Evolutionary conservation across 2,113 vertebrate genomes (phyloP).

Genomic region (Nycticorax nycticorax): DNA sequence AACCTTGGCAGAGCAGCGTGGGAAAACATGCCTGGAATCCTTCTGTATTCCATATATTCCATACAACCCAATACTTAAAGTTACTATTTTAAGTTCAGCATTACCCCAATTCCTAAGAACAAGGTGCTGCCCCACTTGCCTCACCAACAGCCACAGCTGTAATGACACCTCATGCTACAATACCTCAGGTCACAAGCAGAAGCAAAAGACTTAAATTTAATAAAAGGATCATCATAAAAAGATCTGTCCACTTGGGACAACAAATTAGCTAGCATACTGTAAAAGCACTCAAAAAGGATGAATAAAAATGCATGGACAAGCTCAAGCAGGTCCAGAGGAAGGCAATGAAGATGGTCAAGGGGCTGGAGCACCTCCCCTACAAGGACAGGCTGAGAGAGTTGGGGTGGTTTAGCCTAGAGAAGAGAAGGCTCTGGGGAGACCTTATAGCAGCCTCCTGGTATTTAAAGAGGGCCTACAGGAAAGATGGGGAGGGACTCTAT

Average conservation of each 20-base stretch:
- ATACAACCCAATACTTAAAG: not conserved
- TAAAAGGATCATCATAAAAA: not conserved
- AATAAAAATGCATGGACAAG: not conserved
- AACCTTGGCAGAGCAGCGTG: not conserved
- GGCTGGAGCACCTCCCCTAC: not conserved
- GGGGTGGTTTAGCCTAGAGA: not conserved
- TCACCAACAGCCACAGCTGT: not conserved
- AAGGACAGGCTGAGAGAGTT: not conserved
- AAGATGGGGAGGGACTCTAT: not conserved
- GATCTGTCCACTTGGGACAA: not conserved
- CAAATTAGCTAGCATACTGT: not conserved
- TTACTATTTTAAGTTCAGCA: not conserved
- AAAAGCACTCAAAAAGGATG: not conserved
- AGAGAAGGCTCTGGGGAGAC: not conserved
- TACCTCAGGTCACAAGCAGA: not conserved
- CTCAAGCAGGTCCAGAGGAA: fast-evolving
- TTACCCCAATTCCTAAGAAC: not conserved
- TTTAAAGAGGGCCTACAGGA: not conserved
- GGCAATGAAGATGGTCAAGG: not conserved
- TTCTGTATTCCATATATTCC: not conserved
- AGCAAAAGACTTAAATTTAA: not conserved
- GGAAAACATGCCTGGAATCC: not conserved
- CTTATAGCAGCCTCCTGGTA: not conserved
- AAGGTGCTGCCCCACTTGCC: not conserved
- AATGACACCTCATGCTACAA: not conserved